Percentiles rank a stretch among this genome's conserved stretches.
phyloP scores from a whole-genome alignment of 2,113 vertebrate species.

The Dascyllus trimaculatus region DNA sequence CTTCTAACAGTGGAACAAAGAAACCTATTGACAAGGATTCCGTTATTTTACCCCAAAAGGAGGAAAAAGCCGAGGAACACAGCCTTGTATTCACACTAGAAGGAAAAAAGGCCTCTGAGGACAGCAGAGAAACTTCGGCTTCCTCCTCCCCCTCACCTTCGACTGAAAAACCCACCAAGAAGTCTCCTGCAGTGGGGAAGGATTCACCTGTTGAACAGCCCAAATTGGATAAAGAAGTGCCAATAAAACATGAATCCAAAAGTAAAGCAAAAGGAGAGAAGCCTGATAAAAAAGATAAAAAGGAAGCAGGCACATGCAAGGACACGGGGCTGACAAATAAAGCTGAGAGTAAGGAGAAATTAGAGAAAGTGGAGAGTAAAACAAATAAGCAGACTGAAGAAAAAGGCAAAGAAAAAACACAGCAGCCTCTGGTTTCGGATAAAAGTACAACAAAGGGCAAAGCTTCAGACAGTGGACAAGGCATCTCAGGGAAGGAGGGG shows the following conservation, averaged over 20 bases:
- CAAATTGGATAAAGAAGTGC: slow-evolving; percentile 19
- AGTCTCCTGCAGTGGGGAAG: slow-evolving; percentile 9
- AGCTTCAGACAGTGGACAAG: slow-evolving; percentile 7
- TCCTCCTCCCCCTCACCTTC: slow-evolving; percentile 22
- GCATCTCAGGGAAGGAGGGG: slow-evolving; percentile 12
- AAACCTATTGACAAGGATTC: slow-evolving; percentile 44
- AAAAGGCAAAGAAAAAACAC: slow-evolving; percentile 27
- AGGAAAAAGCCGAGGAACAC: slow-evolving; percentile 33
- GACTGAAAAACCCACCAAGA: slow-evolving; percentile 9
- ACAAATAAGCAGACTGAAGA: slow-evolving; percentile 26
- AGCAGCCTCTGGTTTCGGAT: slow-evolving; percentile 3
- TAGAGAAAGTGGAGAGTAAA: not conserved
- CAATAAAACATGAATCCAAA: slow-evolving; percentile 3
- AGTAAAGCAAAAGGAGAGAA: slow-evolving; percentile 19
- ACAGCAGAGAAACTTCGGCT: slow-evolving; percentile 14
- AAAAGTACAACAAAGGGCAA: slow-evolving; percentile 20
- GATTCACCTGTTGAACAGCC: slow-evolving; percentile 5
- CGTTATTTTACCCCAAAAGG: slow-evolving; percentile 52
- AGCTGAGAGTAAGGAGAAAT: slow-evolving; percentile 2
- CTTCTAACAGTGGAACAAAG: slow-evolving; percentile 60
- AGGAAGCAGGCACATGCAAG: slow-evolving; percentile 5
- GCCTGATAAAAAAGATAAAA: slow-evolving; percentile 28
- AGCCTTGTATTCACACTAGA: slow-evolving; percentile 30
- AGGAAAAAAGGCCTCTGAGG: slow-evolving; percentile 28
- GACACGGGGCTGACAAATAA: slow-evolving; percentile 22